Base-by-base conservation (phyloP, 2,113 vertebrate genomes). In the Willisornis vidua region DNA sequence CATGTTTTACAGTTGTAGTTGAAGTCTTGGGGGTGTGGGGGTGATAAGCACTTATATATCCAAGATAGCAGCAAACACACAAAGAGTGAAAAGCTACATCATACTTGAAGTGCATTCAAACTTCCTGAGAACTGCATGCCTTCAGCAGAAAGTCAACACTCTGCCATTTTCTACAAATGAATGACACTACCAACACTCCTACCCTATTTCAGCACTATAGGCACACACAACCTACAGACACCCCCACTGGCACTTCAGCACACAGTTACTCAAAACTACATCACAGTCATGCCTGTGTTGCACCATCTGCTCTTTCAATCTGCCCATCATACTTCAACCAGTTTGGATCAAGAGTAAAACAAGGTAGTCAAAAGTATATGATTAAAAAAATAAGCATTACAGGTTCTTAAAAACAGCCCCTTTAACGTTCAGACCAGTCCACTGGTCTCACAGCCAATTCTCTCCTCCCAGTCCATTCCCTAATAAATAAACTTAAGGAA, bases 21-120 rank as follows among this genome's bases (percentile, higher is more conserved):
- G 2, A 73, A 83, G 17, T 35, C 14, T 63, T n/a, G 29, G 6
- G 6, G 8, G 8, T 3, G 3, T 5, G 46, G 1, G 3, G 5
- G 33, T 48, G 26, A 35, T 20, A 26, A 62, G 24, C 29, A 63
- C 26, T 74, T 29, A 26, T 19, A 67, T 35, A 77, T 25, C 14
- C 67, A 85, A 61, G 24, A 63, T 8, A 52, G 26, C 22, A 85
- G 37, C 10, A 72, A 72, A 48, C 26, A 87, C 1, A 24, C 26
- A 83, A 39, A 46, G 35, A 74, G 19, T 29, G 4, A 55, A 90
- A 86, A 67, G 14, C 17, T 45, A 10, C 18, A 31, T 43, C 6
- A 4, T 10, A 29, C 8, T 45, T 29, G 6, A 58, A 79, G 6
- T 8, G 6, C 16, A 24, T 41, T 58, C 51, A 59, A 12, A 86